These are phyloP conservation scores for Leptobrachium leishanense DNA, from an alignment of 2,113 vertebrate genomes.

Conservation along the genomic window DNA sequence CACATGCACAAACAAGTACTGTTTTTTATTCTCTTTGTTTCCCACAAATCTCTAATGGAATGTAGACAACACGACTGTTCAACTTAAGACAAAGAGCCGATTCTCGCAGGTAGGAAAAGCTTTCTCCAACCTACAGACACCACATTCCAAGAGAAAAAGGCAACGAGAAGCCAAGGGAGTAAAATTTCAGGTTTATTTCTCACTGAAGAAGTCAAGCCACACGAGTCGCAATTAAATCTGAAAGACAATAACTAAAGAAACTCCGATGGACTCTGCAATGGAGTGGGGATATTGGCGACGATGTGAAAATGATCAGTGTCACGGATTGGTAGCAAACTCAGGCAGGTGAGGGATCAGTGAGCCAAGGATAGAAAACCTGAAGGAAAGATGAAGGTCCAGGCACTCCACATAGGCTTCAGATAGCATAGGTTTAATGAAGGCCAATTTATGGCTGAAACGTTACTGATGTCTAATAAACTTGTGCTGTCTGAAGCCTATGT, in stretches of 20 bases:
- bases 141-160: conserved; percentile 43
- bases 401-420: no score
- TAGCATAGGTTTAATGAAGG: no score
- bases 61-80: conserved; percentile 49
- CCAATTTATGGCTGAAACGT: no score
- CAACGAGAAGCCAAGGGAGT: conserved; percentile 35
- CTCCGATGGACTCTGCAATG: neutral
- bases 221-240: conserved; percentile 8
- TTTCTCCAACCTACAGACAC: conserved; percentile 42
- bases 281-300: neutral
- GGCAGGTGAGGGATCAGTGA: no score
- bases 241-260: conserved; percentile 1
- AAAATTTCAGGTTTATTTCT: conserved; percentile 38
- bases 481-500: no score
- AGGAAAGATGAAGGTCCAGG: no score
- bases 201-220: conserved; percentile 18
- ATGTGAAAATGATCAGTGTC: no score
- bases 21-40: conserved; percentile 14
- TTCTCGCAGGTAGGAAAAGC: conserved; percentile 52
- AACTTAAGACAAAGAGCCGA: conserved; percentile 56
- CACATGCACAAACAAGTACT: conserved; percentile 44
- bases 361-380: no score
- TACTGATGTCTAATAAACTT: no score
- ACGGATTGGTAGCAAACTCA: no score
- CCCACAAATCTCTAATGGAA: conserved; percentile 50